A percentile compares a stretch with the other conserved stretches of the same genome.
phyloP scores from a whole-genome alignment of 2,888 invertebrate species.

The Oxytorus armatus region DNA sequence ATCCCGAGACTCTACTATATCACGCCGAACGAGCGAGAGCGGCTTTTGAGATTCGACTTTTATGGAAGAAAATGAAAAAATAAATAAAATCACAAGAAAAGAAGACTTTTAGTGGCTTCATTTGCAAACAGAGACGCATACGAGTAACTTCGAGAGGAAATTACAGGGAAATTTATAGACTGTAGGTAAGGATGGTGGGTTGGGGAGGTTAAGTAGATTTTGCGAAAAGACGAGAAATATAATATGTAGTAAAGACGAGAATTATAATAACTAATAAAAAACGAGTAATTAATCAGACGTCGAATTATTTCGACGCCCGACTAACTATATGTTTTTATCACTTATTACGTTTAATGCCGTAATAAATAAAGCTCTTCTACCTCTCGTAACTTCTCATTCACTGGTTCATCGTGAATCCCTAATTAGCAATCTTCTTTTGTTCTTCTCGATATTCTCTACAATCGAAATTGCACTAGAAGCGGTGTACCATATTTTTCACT shows the following conservation, averaged over 20 bases:
- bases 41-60: conserved; percentile 30
- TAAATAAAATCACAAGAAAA: background rate
- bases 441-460: background rate
- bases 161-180: background rate
- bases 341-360: conserved; percentile 3
- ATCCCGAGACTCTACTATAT: conserved; percentile 1
- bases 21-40: background rate
- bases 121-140: conserved; percentile 21
- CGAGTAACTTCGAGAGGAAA: too few relatives aligned
- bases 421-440: background rate
- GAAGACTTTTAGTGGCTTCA: conserved; percentile 37
- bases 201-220: background rate
- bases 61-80: background rate
- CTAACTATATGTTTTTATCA: conserved; percentile 47
- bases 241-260: too few relatives aligned
- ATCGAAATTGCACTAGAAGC: too few relatives aligned
- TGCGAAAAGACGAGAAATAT: conserved; percentile 1
- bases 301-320: conserved; percentile 39
- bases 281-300: too few relatives aligned
- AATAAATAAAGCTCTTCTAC: background rate
- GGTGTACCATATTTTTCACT: too few relatives aligned
- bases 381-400: conserved; percentile 7
- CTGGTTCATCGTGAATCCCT: background rate
- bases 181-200: too few relatives aligned
- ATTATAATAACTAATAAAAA: too few relatives aligned